phyloP scores from a whole-genome alignment of 2,888 invertebrate species.

The Villa cingulata region DNA sequence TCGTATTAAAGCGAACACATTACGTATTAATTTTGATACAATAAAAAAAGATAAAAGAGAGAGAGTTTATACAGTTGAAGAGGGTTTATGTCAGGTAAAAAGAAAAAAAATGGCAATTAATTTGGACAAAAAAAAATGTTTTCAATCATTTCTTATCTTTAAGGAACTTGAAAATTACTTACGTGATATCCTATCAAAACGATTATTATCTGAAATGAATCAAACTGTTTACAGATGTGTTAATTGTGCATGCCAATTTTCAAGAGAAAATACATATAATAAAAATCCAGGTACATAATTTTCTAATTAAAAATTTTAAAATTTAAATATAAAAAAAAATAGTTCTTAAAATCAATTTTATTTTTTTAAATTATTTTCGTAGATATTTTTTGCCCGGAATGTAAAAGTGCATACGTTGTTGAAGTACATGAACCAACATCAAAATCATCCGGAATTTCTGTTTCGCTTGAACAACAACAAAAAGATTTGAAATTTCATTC shows the following conservation, averaged over 20 bases:
- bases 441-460: slow-evolving; percentile 18
- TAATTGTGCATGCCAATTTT: slow-evolving; percentile 48
- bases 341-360: too few species aligned
- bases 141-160: slow-evolving; percentile 11
- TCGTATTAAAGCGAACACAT: slow-evolving; percentile 35
- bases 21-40: slow-evolving; percentile 49
- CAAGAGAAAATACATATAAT: not conserved
- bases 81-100: slow-evolving; percentile 41
- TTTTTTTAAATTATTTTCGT: not conserved
- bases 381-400: slow-evolving; percentile 42
- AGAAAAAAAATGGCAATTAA: not conserved
- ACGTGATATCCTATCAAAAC: slow-evolving; percentile 36
- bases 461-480: slow-evolving; percentile 11
- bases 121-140: not conserved
- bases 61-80: slow-evolving; percentile 44
- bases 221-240: slow-evolving; percentile 44
- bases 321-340: not conserved
- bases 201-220: slow-evolving; percentile 38
- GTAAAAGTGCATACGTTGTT: slow-evolving; percentile 44
- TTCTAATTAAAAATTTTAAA: not conserved
- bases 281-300: not conserved
- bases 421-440: slow-evolving; percentile 23
- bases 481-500: slow-evolving; percentile 9
- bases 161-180: slow-evolving; percentile 39
- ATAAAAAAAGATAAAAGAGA: slow-evolving; percentile 42